Evolutionary conservation across 2,797 vertebrate genomes (phyloP), one percentile per base, ranked within the genome.

Genomic region (Takifugu ocellatus): DNA sequence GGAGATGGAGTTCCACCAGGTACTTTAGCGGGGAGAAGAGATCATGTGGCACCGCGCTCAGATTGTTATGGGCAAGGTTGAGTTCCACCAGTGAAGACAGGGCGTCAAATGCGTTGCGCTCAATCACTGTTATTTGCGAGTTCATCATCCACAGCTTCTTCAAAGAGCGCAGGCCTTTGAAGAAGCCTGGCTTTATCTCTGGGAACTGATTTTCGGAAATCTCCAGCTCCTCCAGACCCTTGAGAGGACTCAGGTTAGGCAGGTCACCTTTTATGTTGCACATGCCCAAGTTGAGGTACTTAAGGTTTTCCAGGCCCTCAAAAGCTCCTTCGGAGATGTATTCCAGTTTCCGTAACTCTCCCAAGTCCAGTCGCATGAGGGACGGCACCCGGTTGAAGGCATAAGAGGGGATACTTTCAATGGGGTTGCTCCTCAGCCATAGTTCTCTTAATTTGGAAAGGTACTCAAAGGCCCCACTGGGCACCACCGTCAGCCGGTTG

Each of bases 81-180:
- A 99, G 92, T 81, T 99, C 97, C 85, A 96, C 95, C 84, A 99
- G 81, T 1, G 94, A 93, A 29, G 92, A 91, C 52, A 98, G 87
- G 75, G 92, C 95, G 2, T 99, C 97, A 51, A 98, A 99, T 75
- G 95, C 96, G 46, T 99, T 98, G 6, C 96, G 93, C 77, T 98
- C 96, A 54, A 98, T 95, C 68, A 90, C 63, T 76, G 88, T 92
- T 78, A 99, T 92, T 89, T 98, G 95, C 1, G 96, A 96, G 92
- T 97, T 99, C 97, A 99, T 99, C 59, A 99, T 94, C 97, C 97
- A 99, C 36, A 99, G 90, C 78, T 98, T 99, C 69, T 95, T 96
- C 54, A 99, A 91, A 15, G 94, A 93, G 42, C 87, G 91, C 44
- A 99, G 84, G 67, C 95, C 96, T 60, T 92, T 93, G 84, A 98